phyloP scores from a whole-genome alignment of 2,888 invertebrate genomes.

The Lochmaea crataegi region DNA sequence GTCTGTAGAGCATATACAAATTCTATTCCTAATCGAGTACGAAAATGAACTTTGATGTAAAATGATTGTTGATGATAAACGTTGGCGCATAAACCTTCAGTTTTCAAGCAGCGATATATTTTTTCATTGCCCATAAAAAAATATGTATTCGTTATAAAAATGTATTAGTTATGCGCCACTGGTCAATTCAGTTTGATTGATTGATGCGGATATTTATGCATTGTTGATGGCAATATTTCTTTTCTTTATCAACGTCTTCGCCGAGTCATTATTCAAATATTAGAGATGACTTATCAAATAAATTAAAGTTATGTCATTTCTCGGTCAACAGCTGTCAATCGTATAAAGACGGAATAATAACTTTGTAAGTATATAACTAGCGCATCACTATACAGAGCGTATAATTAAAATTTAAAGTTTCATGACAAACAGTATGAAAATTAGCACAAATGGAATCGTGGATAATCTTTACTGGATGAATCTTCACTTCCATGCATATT shows the following conservation, averaged over 20 bases:
- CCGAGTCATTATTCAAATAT: constrained; percentile 13
- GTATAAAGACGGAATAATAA: not conserved
- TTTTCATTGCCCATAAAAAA: too few species aligned
- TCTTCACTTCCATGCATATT: too few species aligned
- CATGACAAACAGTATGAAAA: too few species aligned
- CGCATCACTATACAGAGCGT: not conserved
- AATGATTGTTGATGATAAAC: too few species aligned
- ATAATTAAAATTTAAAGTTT: too few species aligned
- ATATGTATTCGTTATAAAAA: not conserved
- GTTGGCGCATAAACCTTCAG: too few species aligned
- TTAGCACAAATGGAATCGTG: too few species aligned
- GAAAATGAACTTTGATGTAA: too few species aligned
- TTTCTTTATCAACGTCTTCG: not conserved
- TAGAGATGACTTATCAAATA: constrained; percentile 10
- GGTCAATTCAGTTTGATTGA: not conserved
- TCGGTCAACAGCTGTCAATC: constrained; percentile 7
- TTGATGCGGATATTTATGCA: constrained; percentile 13
- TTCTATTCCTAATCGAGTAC: too few species aligned
- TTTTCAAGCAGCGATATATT: too few species aligned
- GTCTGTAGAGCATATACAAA: too few species aligned
- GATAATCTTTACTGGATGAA: too few species aligned
- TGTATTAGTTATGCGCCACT: not conserved
- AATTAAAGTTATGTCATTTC: constrained; percentile 9
- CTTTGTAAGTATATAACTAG: not conserved
- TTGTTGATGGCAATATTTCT: constrained; percentile 12